Conservation (phyloP, 2,888 invertebrate species). For the Proisotoma minuta region DNA sequence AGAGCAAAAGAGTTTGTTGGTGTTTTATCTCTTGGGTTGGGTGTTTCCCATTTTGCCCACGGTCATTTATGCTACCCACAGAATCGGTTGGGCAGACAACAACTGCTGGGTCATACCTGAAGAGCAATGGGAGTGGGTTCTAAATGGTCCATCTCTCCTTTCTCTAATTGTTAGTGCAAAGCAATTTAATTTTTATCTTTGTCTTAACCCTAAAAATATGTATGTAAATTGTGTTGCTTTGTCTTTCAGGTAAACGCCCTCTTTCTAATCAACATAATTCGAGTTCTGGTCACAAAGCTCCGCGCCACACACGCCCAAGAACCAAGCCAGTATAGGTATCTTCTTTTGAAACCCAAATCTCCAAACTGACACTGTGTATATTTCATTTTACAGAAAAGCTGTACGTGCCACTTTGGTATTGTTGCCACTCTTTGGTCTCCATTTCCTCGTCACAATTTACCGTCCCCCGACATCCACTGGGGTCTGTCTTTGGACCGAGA, state of each 20-base stretch:
- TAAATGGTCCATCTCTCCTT: conserved; percentile 51
- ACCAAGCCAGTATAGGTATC: conserved; percentile 54
- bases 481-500: conserved; percentile 47
- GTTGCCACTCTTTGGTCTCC: conserved; percentile 55
- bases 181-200: not conserved
- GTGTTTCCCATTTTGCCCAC: conserved; percentile 51
- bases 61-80: conserved; percentile 49
- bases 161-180: conserved; percentile 50
- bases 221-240: not conserved
- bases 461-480: conserved; percentile 48
- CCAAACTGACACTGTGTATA: not conserved
- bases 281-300: conserved; percentile 77
- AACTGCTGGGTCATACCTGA: conserved; percentile 50
- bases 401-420: conserved; percentile 54
- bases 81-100: conserved; percentile 46
- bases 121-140: conserved; percentile 51
- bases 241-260: conserved; percentile 62
- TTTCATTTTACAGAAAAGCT: conserved; percentile 52
- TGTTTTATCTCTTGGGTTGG: conserved; percentile 54
- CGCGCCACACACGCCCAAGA: conserved; percentile 54
- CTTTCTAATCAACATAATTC: conserved; percentile 84
- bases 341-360: not conserved
- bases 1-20: conserved; percentile 50
- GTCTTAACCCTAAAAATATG: not conserved
- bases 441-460: conserved; percentile 54